phyloP scores from a whole-genome alignment of 2,888 invertebrate species.

The Pyralis farinalis region DNA sequence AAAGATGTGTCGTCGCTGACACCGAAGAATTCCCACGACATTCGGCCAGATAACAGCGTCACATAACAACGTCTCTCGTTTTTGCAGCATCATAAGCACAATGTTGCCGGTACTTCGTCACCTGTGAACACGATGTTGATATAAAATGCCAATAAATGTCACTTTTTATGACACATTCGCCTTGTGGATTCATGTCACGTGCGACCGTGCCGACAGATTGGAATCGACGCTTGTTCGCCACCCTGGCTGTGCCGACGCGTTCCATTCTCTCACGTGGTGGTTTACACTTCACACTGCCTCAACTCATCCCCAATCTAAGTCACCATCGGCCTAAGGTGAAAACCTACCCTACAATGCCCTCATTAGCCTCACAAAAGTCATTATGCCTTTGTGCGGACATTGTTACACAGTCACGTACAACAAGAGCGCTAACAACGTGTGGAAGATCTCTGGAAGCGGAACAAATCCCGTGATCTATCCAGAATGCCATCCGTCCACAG shows the following conservation, averaged over 20 bases:
- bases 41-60: constrained; percentile 49
- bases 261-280: constrained; percentile 63
- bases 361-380: constrained; percentile 72
- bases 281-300: constrained; percentile 22
- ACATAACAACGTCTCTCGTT: constrained; percentile 48
- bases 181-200: constrained; percentile 69
- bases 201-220: constrained; percentile 63
- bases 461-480: constrained; percentile 67
- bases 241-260: constrained; percentile 51
- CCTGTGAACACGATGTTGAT: constrained; percentile 71
- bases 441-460: constrained; percentile 76
- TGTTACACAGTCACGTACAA: constrained; percentile 65
- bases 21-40: constrained; percentile 56
- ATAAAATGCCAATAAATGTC: constrained; percentile 79
- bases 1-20: constrained; percentile 41
- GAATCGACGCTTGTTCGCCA: constrained; percentile 63
- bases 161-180: constrained; percentile 73
- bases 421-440: constrained; percentile 76
- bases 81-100: constrained; percentile 70
- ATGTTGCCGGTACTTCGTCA: constrained; percentile 59
- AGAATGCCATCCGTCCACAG: constrained; percentile 55
- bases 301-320: constrained; percentile 52
- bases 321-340: constrained; percentile 48
- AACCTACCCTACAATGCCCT: constrained; percentile 62
- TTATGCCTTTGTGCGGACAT: constrained; percentile 64